These are phyloP conservation scores for Nomada ferruginata DNA, from an alignment of 2,888 invertebrate species.

Conservation along the genomic window DNA sequence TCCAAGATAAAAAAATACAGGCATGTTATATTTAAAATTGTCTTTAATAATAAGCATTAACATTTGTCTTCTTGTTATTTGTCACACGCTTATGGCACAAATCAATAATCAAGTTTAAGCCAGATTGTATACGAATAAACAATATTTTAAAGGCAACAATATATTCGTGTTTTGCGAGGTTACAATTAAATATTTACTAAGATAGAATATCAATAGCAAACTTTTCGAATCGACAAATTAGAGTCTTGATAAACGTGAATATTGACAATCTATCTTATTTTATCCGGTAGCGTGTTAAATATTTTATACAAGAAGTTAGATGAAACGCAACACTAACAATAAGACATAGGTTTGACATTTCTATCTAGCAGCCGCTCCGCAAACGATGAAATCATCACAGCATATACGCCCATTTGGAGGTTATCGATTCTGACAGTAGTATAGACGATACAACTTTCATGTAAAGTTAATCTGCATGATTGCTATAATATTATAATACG, in stretches of 20 bases:
- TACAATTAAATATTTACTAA: constrained; percentile 10
- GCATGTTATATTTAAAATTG: not conserved
- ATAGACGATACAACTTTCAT: constrained; percentile 4
- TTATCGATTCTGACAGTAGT: constrained; percentile 44
- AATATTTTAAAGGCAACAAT: not conserved
- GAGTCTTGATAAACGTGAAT: not conserved
- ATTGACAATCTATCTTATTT: not conserved
- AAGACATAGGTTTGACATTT: constrained; percentile 72
- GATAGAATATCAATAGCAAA: constrained; percentile 15
- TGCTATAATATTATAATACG: not conserved
- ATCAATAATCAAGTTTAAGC: not conserved
- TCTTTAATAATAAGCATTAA: not conserved
- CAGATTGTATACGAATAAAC: not conserved
- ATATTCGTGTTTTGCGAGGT: not conserved
- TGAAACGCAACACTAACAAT: not conserved
- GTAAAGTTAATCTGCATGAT: constrained; percentile 1
- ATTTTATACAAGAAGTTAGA: not conserved
- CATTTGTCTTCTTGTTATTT: not conserved
- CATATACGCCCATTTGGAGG: constrained; percentile 61
- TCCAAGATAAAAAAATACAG: not conserved
- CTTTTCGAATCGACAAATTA: constrained; percentile 8
- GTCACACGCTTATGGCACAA: not conserved
- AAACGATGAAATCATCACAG: constrained; percentile 77
- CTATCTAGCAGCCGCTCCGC: constrained; percentile 65
- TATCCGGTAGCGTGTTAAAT: not conserved